phyloP scores from a whole-genome alignment of 2,888 invertebrate species.

The Pammene aurita region DNA sequence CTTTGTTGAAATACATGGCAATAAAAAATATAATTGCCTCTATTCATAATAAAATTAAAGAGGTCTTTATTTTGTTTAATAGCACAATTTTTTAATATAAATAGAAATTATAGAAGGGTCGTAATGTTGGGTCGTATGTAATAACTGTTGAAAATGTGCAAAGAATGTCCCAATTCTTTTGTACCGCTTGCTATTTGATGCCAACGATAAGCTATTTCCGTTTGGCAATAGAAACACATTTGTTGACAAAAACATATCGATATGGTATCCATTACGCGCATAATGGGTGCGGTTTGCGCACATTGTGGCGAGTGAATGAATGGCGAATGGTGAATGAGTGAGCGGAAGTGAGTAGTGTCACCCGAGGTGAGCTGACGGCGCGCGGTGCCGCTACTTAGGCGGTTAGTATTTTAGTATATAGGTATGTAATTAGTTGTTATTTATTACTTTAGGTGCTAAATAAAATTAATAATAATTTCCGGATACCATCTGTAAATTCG shows the following conservation, averaged over 20 bases:
- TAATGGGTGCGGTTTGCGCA: constrained; percentile 31
- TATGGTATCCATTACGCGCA: constrained; percentile 31
- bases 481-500: no score
- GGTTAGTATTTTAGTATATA: not conserved
- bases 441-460: no score
- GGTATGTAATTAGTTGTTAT: not conserved
- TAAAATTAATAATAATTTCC: no score
- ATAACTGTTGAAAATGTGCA: not conserved
- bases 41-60: no score
- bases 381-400: not conserved
- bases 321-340: constrained; percentile 13
- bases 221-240: constrained; percentile 21
- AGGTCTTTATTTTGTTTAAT: no score
- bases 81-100: no score
- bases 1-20: not conserved
- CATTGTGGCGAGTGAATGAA: constrained; percentile 25
- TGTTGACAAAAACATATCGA: constrained; percentile 33
- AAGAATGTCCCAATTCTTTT: constrained; percentile 35
- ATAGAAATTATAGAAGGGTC: no score
- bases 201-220: constrained; percentile 30
- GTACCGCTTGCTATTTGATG: constrained; percentile 17
- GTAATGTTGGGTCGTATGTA: not conserved
- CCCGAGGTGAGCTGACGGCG: constrained; percentile 10
- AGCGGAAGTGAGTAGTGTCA: constrained; percentile 37
- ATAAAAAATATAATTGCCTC: no score